Evolutionary conservation across 2,113 vertebrate genomes (phyloP).

Genomic region (Trogon melanurus): DNA sequence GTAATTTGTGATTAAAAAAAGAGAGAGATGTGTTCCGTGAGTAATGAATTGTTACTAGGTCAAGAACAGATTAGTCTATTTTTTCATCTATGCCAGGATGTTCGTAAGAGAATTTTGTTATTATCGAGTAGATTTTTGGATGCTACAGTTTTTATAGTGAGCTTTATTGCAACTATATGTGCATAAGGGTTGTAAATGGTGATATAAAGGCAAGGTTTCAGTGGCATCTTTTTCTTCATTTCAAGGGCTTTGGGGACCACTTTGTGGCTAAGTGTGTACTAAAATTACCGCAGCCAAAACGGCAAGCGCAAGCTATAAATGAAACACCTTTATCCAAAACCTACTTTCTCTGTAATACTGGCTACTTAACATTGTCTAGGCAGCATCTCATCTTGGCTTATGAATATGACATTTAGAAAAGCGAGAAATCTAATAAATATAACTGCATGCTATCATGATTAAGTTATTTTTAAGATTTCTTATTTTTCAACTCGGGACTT

Average conservation of each 20-base stretch:
- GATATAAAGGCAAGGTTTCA: neutral
- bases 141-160: neutral
- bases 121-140: neutral
- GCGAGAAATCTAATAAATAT: neutral
- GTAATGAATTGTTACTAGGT: neutral
- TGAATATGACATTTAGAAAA: neutral
- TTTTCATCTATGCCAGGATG: neutral
- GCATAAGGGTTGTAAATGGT: neutral
- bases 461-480: neutral
- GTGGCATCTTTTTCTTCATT: neutral
- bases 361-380: neutral
- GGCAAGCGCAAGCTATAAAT: neutral
- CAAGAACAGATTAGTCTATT: neutral
- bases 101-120: neutral
- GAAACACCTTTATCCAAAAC: neutral
- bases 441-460: neutral
- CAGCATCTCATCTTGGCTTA: neutral
- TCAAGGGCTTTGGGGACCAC: neutral
- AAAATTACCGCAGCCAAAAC: neutral
- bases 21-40: rapidly evolving
- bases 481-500: neutral
- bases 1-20: neutral
- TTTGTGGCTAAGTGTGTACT: neutral
- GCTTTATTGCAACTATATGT: neutral
- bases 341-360: neutral